Evolutionary conservation across 1,140 invertebrate species (phyloP).

Genomic region (Eumeta japonica): DNA sequence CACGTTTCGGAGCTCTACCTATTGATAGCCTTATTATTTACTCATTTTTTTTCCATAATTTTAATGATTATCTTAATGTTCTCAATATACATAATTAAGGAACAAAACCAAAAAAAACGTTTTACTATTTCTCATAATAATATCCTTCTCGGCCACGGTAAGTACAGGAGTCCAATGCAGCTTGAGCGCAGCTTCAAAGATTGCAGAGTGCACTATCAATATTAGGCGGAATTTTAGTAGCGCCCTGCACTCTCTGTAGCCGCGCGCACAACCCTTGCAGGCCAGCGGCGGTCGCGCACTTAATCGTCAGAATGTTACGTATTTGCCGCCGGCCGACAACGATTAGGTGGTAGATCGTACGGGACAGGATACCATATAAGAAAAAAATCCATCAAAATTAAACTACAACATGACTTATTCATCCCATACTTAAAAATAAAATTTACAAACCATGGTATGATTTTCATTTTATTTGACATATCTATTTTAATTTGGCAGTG

Average conservation of each 20-base stretch:
- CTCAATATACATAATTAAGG: constrained; percentile 57
- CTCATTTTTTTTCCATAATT: constrained; percentile 45
- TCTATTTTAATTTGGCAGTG: constrained; percentile 42
- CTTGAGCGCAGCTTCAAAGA: constrained; percentile 44
- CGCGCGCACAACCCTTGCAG: constrained; percentile 16
- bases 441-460: constrained; percentile 48
- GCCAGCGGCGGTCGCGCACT: constrained; percentile 16
- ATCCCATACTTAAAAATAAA: constrained; percentile 45
- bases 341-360: constrained; percentile 32
- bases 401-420: constrained; percentile 52
- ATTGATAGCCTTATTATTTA: constrained; percentile 35
- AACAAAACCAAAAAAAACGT: constrained; percentile 58
- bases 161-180: constrained; percentile 40
- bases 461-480: constrained; percentile 16
- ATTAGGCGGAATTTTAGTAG: constrained; percentile 54
- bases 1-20: constrained; percentile 32
- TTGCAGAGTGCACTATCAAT: constrained; percentile 47
- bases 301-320: no score
- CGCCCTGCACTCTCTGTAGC: constrained; percentile 46
- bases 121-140: constrained; percentile 35
- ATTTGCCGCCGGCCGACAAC: constrained; percentile 16
- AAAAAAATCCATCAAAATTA: constrained; percentile 48
- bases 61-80: constrained; percentile 53
- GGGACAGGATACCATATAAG: constrained; percentile 48
- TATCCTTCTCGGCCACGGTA: constrained; percentile 44